Conservation (phyloP, 2,888 invertebrate species). For the Neria commutata region DNA sequence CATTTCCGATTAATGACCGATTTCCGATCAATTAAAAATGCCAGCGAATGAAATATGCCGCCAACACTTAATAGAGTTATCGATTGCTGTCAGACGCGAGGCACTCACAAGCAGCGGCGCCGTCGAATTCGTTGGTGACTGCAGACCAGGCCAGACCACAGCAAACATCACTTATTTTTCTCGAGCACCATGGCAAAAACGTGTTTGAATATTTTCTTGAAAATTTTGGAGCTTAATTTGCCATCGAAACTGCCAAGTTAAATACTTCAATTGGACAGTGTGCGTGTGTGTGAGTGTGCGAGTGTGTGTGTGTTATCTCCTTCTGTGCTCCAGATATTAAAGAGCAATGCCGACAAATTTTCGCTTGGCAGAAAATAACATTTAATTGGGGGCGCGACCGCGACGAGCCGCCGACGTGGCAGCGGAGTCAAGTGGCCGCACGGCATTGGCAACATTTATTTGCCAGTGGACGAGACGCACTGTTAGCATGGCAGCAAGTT, state of each 20-base stretch:
- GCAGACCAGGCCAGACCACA: no score
- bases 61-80: neutral
- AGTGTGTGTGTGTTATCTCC: no score
- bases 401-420: neutral
- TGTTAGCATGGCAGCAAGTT: no score
- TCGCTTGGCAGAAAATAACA: slow-evolving; percentile 51
- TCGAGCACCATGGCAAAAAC: no score
- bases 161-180: no score
- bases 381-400: slow-evolving; percentile 33
- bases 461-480: no score
- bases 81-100: slow-evolving; percentile 2
- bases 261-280: neutral
- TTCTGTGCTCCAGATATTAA: slow-evolving; percentile 3
- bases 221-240: no score
- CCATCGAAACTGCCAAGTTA: neutral
- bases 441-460: no score
- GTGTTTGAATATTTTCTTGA: no score
- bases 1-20: neutral
- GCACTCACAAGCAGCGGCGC: no score
- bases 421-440: no score
- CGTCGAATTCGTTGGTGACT: neutral
- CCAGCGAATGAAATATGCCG: neutral
- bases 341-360: slow-evolving; percentile 37
- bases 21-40: neutral
- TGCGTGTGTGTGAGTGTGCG: no score